Conservation (phyloP, 2,888 invertebrate species). For the Drosophila cracens region DNA sequence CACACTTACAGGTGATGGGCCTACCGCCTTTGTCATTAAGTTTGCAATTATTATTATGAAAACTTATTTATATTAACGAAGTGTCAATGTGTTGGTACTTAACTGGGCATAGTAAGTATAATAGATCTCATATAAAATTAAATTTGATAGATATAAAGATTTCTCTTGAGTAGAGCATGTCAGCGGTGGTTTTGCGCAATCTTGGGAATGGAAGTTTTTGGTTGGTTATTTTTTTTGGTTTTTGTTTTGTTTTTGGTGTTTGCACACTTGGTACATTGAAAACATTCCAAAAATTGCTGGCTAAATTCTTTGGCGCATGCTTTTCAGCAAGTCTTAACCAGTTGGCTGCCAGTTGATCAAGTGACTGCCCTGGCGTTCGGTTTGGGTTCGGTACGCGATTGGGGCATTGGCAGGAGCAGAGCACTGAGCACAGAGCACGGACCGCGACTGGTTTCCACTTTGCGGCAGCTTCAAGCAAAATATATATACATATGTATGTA, state of each 20-base stretch:
- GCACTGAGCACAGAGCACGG: conserved; percentile 37
- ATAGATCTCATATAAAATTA: background rate
- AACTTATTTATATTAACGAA: background rate
- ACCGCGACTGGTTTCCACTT: conserved; percentile 62
- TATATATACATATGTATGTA: background rate
- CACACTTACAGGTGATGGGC: conserved; percentile 2
- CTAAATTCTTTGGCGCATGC: conserved; percentile 80
- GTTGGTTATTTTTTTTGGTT: conserved; percentile 42
- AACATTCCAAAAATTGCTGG: conserved; percentile 79
- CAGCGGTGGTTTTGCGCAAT: background rate
- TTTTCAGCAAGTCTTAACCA: conserved; percentile 71
- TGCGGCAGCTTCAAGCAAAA: conserved; percentile 61
- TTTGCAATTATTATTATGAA: background rate
- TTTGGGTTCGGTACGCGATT: conserved; percentile 45
- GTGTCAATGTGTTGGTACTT: background rate
- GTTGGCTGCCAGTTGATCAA: conserved; percentile 74
- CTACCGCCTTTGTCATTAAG: background rate
- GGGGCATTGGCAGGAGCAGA: conserved; percentile 72
- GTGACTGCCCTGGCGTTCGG: conserved; percentile 59
- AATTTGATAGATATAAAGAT: background rate
- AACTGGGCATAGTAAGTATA: background rate
- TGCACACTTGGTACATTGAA: conserved; percentile 76
- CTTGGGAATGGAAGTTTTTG: conserved; percentile 27
- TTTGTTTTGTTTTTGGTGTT: conserved; percentile 54
- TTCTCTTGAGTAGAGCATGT: conserved; percentile 10